phyloP scores from a whole-genome alignment of 1,140 invertebrate genomes.

The Diprion similis region DNA sequence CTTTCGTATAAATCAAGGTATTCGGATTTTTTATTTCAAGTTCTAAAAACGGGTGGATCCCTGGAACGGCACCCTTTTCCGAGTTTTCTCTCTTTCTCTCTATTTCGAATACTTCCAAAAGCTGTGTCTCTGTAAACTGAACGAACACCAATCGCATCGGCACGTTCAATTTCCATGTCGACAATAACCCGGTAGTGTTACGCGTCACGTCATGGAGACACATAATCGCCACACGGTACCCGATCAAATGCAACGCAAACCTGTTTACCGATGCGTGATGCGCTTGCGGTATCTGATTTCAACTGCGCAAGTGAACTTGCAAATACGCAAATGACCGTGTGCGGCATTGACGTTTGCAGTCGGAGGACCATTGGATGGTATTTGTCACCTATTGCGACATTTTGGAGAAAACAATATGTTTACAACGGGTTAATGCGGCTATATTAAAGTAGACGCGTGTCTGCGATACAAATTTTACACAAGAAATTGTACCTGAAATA shows the following conservation, averaged over 20 bases:
- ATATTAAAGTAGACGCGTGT: neutral
- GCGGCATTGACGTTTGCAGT: neutral
- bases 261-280: conserved; percentile 46
- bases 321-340: neutral
- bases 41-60: no score
- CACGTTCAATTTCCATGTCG: neutral
- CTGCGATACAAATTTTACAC: neutral
- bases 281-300: conserved; percentile 35
- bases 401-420: neutral
- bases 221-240: conserved; percentile 8
- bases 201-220: neutral
- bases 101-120: neutral
- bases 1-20: neutral
- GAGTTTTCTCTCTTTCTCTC: neutral
- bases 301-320: conserved; percentile 25
- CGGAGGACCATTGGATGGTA: neutral
- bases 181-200: neutral
- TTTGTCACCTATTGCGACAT: conserved; percentile 4
- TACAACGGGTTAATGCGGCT: neutral
- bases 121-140: neutral
- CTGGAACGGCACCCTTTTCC: no score
- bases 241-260: neutral
- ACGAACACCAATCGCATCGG: neutral
- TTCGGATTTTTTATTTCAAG: neutral
- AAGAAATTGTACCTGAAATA: no score